Percentiles rank a stretch among this genome's conserved stretches.
Evolutionary conservation across 2,797 vertebrate species (phyloP).

Genomic region (Myiotriccus ornatus): DNA sequence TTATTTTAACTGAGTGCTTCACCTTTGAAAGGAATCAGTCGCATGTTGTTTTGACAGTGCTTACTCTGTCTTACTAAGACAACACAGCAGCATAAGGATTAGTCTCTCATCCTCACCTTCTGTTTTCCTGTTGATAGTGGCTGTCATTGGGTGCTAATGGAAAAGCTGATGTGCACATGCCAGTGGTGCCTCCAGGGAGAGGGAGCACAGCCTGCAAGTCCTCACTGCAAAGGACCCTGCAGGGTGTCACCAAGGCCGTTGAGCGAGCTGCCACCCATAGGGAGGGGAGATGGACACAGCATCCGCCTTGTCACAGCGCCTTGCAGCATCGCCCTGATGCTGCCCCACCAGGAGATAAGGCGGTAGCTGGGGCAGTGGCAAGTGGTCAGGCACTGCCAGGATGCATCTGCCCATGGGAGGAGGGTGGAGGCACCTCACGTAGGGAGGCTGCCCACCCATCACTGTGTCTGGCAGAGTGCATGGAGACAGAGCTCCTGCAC

Average conservation of each 20-base stretch:
- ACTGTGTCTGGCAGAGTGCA: rapidly evolving
- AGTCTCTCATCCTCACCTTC: not conserved
- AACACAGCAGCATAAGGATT: not conserved
- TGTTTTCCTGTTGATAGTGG: not conserved
- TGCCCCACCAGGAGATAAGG: not conserved
- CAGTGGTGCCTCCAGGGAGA: not conserved
- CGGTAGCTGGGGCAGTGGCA: not conserved
- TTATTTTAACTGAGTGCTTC: not conserved
- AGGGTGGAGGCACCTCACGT: not conserved
- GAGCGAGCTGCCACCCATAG: not conserved
- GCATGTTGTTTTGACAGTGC: not conserved
- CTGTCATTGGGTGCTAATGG: not conserved
- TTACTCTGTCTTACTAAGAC: not conserved
- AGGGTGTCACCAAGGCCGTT: not conserved
- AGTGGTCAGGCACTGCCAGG: not conserved
- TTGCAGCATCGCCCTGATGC: rapidly evolving
- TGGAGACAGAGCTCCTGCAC: not conserved
- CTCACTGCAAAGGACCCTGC: not conserved
- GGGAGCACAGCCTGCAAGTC: not conserved
- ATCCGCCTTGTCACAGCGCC: not conserved
- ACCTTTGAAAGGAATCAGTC: not conserved
- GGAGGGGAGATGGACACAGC: not conserved
- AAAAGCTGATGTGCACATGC: not conserved
- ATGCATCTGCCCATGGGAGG: not conserved
- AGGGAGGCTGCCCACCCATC: not conserved